Evolutionary conservation across 2,888 invertebrate genomes (phyloP).

Genomic region (Eupithecia abbreviata): DNA sequence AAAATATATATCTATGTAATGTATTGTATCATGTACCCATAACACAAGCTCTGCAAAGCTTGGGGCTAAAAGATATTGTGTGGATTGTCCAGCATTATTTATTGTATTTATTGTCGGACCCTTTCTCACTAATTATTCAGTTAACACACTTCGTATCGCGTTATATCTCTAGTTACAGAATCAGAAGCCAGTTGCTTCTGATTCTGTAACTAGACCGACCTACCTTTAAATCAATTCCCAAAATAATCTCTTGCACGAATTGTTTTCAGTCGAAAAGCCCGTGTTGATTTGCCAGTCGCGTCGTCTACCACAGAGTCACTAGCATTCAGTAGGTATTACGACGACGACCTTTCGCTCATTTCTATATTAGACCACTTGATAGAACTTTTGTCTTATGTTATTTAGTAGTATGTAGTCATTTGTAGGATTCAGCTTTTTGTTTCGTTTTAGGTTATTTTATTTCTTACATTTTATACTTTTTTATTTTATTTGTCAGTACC

Average conservation of each 20-base stretch:
- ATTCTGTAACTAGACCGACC: too few species aligned
- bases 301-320: neutral
- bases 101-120: constrained; percentile 27
- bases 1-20: too few species aligned
- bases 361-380: neutral
- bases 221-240: too few species aligned
- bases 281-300: neutral
- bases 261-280: neutral
- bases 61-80: too few species aligned
- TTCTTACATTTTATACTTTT: neutral
- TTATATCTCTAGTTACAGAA: neutral
- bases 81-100: too few species aligned
- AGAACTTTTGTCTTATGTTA: neutral
- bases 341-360: neutral
- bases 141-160: neutral
- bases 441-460: neutral
- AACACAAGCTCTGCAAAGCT: too few species aligned
- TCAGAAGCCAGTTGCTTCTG: too few species aligned
- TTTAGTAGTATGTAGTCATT: neutral
- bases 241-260: neutral
- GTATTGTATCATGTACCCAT: too few species aligned
- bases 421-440: neutral
- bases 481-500: neutral
- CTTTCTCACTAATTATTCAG: constrained; percentile 16
- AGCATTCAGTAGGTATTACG: neutral